A percentile compares a stretch with the other conserved stretches of the same genome.
These are phyloP conservation scores for Drosophila nannoptera DNA, from an alignment of 1,140 invertebrate genomes.

Conservation along the genomic window DNA sequence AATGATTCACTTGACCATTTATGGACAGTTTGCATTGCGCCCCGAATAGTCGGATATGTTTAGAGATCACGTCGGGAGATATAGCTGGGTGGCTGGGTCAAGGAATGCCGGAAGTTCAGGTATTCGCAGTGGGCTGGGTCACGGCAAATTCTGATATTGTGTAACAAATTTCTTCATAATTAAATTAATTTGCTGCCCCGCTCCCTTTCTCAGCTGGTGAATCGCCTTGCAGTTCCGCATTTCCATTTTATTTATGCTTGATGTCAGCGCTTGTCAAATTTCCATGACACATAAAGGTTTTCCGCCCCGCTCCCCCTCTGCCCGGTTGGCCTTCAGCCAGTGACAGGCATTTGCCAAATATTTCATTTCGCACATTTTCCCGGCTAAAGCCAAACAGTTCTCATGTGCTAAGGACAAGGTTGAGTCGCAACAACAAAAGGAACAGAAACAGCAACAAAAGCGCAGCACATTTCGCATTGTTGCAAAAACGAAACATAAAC, in stretches of 20 bases:
- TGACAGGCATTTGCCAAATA: slow-evolving; percentile 39
- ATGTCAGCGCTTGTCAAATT: slow-evolving; percentile 26
- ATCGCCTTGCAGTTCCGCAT: slow-evolving; percentile 16
- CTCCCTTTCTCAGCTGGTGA: neutral
- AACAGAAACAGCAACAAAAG: slow-evolving; percentile 15
- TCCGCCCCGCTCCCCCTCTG: neutral
- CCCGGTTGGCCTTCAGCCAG: neutral
- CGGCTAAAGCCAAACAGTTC: slow-evolving; percentile 51
- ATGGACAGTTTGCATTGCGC: slow-evolving; percentile 56
- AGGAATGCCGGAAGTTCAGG: slow-evolving; percentile 34
- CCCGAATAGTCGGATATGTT: slow-evolving; percentile 36
- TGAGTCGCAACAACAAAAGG: slow-evolving; percentile 31
- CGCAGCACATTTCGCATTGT: slow-evolving; percentile 59
- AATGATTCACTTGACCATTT: slow-evolving; percentile 75
- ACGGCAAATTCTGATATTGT: no score
- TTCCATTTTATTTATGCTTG: slow-evolving; percentile 38
- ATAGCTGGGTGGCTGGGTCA: slow-evolving; percentile 33
- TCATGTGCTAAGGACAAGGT: slow-evolving; percentile 76
- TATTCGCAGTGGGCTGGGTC: slow-evolving; percentile 17
- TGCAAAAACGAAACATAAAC: slow-evolving; percentile 62
- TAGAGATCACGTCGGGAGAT: slow-evolving; percentile 11
- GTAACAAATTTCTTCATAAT: no score
- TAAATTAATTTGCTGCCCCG: neutral
- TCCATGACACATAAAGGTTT: slow-evolving; percentile 27
- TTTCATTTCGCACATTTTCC: slow-evolving; percentile 29